Evolutionary conservation across 2,888 invertebrate genomes (phyloP).

Genomic region (Horisme vitalbata): DNA sequence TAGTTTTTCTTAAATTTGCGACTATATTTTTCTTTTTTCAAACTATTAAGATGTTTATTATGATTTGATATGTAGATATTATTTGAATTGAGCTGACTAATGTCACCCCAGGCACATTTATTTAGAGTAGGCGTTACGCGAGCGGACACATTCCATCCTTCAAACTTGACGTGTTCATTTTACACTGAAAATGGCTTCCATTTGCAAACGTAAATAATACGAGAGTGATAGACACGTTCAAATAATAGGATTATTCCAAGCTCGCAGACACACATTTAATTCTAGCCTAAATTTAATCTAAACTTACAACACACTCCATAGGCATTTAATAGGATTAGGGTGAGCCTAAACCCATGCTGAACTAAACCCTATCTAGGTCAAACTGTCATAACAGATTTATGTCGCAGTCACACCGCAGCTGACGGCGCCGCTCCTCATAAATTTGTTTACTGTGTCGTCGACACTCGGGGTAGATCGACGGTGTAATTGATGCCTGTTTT

Average conservation of each 20-base stretch:
- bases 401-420: conserved; percentile 23
- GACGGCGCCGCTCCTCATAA: conserved; percentile 15
- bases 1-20: too few species aligned
- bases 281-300: conserved; percentile 1
- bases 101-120: too few species aligned
- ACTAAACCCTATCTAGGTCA: conserved; percentile 13
- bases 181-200: too few species aligned
- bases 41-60: too few species aligned
- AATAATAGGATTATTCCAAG: conserved; percentile 2
- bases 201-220: too few species aligned
- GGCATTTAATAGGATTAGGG: conserved; percentile 8
- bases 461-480: conserved; percentile 4
- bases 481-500: conserved; percentile 20
- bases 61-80: too few species aligned
- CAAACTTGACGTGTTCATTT: too few species aligned
- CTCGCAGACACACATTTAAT: conserved; percentile 2
- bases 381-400: conserved; percentile 19
- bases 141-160: too few species aligned
- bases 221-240: too few species aligned
- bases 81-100: too few species aligned
- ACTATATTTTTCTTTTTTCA: too few species aligned
- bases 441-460: conserved; percentile 20
- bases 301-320: conserved; percentile 1
- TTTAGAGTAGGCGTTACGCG: too few species aligned
- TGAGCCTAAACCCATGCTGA: conserved; percentile 7